Percentiles rank a stretch among this genome's conserved stretches.
Evolutionary conservation across 2,888 invertebrate species (phyloP).

Genomic region (Atrina japonica): DNA sequence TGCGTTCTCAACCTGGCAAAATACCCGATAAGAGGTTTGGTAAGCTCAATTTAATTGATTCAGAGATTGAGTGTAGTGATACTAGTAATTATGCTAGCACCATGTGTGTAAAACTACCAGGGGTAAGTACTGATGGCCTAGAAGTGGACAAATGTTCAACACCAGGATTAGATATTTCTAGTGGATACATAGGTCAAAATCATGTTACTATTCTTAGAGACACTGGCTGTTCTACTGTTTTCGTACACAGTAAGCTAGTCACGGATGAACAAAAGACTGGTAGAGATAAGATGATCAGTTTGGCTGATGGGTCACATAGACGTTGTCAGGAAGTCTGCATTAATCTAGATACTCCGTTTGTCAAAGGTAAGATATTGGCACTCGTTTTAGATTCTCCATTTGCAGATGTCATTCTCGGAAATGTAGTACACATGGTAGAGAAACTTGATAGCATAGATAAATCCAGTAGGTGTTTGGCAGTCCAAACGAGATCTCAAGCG

Average conservation of each 20-base stretch:
- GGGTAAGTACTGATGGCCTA: not conserved
- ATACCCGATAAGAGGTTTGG: too few relatives aligned
- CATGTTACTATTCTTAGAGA: constrained; percentile 2
- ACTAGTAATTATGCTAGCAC: not conserved
- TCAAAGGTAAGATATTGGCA: constrained; percentile 11
- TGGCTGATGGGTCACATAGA: not conserved
- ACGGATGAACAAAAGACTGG: not conserved
- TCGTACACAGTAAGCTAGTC: constrained; percentile 8
- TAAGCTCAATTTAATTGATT: too few relatives aligned
- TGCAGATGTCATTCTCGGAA: constrained; percentile 11
- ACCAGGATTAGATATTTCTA: constrained; percentile 3
- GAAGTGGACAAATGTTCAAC: not conserved
- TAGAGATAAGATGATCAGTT: not conserved
- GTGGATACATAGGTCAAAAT: not conserved
- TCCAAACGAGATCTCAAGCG: not conserved
- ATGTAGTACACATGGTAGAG: not conserved
- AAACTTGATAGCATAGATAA: not conserved
- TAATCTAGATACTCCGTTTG: constrained; percentile 1
- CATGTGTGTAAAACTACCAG: not conserved
- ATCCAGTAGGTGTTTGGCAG: not conserved
- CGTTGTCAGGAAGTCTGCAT: not conserved
- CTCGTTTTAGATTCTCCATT: not conserved
- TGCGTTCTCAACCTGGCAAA: too few relatives aligned
- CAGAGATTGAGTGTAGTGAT: too few relatives aligned
- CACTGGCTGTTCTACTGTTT: constrained; percentile 16